Conservation (phyloP, 2,797 vertebrate genomes). For the Parauchenoglanis punctatus region DNA sequence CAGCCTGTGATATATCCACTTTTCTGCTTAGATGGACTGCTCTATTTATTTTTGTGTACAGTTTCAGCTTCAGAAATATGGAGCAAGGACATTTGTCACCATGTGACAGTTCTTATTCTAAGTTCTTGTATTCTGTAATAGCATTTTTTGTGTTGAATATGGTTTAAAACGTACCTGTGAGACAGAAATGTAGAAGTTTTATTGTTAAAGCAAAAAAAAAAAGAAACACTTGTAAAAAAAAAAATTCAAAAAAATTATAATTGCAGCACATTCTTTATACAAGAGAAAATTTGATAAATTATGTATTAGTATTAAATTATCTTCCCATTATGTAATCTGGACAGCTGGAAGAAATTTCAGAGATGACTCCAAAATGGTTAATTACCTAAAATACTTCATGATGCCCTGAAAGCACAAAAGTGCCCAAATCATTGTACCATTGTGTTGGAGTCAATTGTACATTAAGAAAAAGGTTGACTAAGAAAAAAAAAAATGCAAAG, state of each 20-base stretch:
- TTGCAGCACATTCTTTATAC: slow-evolving; percentile 21
- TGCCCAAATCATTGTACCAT: slow-evolving; percentile 33
- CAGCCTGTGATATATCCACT: background rate
- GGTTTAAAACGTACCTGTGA: slow-evolving; percentile 12
- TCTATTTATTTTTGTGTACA: slow-evolving; percentile 58
- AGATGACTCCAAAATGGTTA: slow-evolving; percentile 35
- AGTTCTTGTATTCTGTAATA: slow-evolving; percentile 33
- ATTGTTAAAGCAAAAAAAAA: background rate
- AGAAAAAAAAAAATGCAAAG: background rate
- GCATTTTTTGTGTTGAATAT: slow-evolving; percentile 29
- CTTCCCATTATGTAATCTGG: slow-evolving; percentile 16
- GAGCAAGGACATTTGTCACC: slow-evolving; percentile 60
- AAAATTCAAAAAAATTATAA: background rate
- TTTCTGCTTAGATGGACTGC: slow-evolving; percentile 17
- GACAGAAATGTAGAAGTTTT: slow-evolving; percentile 23
- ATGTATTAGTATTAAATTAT: slow-evolving; percentile 22
- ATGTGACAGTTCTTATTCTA: slow-evolving; percentile 61
- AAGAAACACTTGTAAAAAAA: too few species aligned
- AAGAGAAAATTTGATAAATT: slow-evolving; percentile 11
- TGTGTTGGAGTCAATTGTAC: slow-evolving; percentile 45
- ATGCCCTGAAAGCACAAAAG: slow-evolving; percentile 42
- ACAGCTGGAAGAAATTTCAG: slow-evolving; percentile 31
- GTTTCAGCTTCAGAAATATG: slow-evolving; percentile 54
- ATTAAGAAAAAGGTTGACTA: slow-evolving; percentile 9
- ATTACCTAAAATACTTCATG: slow-evolving; percentile 37